Conservation (phyloP, 2,797 vertebrate genomes). For the Remorina albescens region DNA sequence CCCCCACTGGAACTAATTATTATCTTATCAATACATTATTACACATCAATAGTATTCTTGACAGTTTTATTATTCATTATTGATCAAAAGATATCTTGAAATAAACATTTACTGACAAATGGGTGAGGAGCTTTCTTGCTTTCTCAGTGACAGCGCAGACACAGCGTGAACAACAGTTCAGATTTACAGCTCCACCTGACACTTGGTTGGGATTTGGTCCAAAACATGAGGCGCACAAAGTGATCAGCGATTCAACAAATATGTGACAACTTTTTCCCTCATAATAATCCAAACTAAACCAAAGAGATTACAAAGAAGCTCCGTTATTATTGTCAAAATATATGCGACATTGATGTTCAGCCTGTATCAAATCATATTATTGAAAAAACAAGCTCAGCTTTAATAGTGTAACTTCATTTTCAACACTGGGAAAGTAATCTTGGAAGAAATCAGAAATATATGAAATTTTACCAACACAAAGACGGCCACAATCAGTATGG, state of each 20-base stretch:
- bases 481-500: constrained; percentile 27
- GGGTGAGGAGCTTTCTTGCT: background rate
- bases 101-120: background rate
- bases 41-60: background rate
- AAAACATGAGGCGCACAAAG: constrained; percentile 2
- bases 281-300: background rate
- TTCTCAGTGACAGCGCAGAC: no score
- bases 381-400: constrained; percentile 2
- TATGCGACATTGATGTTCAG: background rate
- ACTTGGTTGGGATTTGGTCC: no score
- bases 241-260: constrained; percentile 13
- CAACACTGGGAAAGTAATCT: constrained; percentile 9
- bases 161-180: no score
- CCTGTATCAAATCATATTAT: background rate
- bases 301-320: background rate
- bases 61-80: background rate
- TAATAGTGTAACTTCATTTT: constrained; percentile 10
- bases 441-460: constrained; percentile 23
- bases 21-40: background rate
- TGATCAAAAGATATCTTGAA: background rate
- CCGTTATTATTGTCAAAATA: background rate
- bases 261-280: background rate
- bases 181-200: no score
- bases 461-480: constrained; percentile 13
- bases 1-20: background rate